Conservation (phyloP, 2,888 invertebrate species). For the Xestia c-nigrum region DNA sequence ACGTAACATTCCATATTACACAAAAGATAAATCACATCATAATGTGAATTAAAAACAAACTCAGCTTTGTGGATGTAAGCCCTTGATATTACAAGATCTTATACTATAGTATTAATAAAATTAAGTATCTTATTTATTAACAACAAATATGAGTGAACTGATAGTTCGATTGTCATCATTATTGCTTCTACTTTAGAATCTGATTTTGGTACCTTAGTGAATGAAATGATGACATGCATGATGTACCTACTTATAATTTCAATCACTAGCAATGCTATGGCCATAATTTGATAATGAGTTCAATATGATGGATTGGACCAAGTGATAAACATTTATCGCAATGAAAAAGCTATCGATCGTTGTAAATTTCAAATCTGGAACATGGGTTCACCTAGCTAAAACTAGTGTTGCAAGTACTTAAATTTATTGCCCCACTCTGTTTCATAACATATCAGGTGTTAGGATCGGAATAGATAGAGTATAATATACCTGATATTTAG, state of each 20-base stretch:
- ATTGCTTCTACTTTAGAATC: constrained; percentile 23
- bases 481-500: neutral
- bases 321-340: neutral
- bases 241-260: neutral
- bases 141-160: constrained; percentile 42
- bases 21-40: constrained; percentile 36
- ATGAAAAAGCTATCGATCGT: neutral
- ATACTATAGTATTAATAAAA: constrained; percentile 40
- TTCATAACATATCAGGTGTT: neutral
- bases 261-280: constrained; percentile 7
- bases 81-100: constrained; percentile 46
- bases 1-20: constrained; percentile 54
- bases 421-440: neutral
- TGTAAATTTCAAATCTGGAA: constrained; percentile 10
- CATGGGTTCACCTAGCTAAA: neutral
- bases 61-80: constrained; percentile 24
- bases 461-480: neutral
- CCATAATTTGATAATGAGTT: neutral
- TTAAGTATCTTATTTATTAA: constrained; percentile 45
- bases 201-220: neutral
- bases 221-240: constrained; percentile 5
- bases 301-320: neutral
- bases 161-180: constrained; percentile 45
- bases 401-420: constrained; percentile 10
- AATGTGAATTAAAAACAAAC: constrained; percentile 32